These are phyloP conservation scores for Labrus mixtus DNA, from an alignment of 2,113 vertebrate genomes.

Conservation along the genomic window DNA sequence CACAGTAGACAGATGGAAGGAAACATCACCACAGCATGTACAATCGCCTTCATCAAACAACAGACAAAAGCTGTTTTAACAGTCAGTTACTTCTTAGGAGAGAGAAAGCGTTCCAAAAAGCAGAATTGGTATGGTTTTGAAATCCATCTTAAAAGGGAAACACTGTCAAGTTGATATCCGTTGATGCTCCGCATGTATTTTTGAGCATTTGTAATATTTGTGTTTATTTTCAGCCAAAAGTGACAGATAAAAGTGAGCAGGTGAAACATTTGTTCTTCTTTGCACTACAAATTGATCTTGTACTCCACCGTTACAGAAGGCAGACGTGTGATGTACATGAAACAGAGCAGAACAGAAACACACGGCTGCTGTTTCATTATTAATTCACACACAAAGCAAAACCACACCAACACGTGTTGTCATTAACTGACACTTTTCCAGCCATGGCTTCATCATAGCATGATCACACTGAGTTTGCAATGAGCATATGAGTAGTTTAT, in stretches of 20 bases:
- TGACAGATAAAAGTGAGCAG: constrained; percentile 55
- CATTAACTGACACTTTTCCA: constrained; percentile 39
- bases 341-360: constrained; percentile 36
- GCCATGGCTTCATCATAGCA: constrained; percentile 11
- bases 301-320: constrained; percentile 25
- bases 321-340: constrained; percentile 38
- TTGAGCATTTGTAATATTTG: constrained; percentile 51
- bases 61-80: constrained; percentile 66
- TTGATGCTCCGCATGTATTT: constrained; percentile 39
- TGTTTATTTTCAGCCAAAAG: constrained; percentile 56
- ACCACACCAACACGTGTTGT: constrained; percentile 2
- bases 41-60: constrained; percentile 72
- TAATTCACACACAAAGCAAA: constrained; percentile 36
- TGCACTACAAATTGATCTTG: constrained; percentile 70
- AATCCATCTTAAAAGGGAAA: constrained; percentile 43
- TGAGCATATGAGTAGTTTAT: not conserved
- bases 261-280: constrained; percentile 69
- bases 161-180: constrained; percentile 33
- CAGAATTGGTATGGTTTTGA: constrained; percentile 37
- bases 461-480: constrained; percentile 10
- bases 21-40: constrained; percentile 72
- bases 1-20: constrained; percentile 75
- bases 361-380: constrained; percentile 32
- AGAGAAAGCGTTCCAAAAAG: constrained; percentile 45
- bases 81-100: constrained; percentile 55